These are phyloP conservation scores for Ciconia boyciana DNA, from an alignment of 2,113 vertebrate species.

Conservation along the genomic window DNA sequence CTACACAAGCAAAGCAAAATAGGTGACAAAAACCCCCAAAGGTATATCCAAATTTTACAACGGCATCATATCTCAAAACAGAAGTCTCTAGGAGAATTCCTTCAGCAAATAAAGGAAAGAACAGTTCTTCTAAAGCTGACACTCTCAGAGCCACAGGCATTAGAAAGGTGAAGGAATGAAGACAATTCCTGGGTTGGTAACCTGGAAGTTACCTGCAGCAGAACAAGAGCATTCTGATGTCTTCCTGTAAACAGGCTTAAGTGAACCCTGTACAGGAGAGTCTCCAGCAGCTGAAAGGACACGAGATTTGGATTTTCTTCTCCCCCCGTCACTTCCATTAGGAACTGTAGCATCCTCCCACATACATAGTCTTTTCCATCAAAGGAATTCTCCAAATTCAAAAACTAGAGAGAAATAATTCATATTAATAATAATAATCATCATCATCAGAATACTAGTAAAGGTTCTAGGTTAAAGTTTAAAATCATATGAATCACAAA, in stretches of 20 bases:
- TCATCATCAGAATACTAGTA: neutral
- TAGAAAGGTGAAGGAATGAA: neutral
- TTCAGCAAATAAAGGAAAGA: neutral
- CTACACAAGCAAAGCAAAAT: neutral
- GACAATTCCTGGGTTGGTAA: neutral
- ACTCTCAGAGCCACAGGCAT: neutral
- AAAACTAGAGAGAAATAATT: slow-evolving; percentile 77
- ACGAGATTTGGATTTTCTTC: slow-evolving; percentile 65
- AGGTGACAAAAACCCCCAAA: neutral
- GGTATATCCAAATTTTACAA: neutral
- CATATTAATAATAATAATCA: neutral
- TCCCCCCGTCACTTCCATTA: slow-evolving; percentile 63
- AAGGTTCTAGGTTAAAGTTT: neutral
- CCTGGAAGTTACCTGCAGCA: slow-evolving; percentile 82
- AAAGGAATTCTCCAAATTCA: slow-evolving; percentile 88
- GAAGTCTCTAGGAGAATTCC: neutral
- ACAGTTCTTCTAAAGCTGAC: neutral
- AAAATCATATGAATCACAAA: neutral
- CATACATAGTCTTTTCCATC: slow-evolving; percentile 94
- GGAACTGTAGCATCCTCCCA: slow-evolving; percentile 83
- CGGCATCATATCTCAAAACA: neutral
- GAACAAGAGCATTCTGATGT: slow-evolving; percentile 80
- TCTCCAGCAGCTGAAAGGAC: slow-evolving; percentile 92
- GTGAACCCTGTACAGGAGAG: slow-evolving; percentile 87
- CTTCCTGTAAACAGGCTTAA: slow-evolving; percentile 88